Base-by-base conservation (phyloP, 2,888 invertebrate genomes). In the Amphipyra tragopoginis region DNA sequence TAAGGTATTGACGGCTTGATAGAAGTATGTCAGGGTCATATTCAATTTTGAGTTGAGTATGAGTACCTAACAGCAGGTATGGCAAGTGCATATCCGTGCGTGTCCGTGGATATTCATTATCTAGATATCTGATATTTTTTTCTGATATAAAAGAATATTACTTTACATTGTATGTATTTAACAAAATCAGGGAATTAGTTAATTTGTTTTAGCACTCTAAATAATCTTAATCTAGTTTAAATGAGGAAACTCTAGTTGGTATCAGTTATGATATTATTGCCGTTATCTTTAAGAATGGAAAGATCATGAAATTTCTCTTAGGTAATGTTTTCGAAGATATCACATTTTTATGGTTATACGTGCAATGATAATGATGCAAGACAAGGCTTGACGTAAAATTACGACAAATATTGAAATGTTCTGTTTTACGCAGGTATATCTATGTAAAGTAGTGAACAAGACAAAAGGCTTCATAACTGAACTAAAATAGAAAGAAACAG, bases 1-100 rank as follows among this genome's bases (percentile, higher is more conserved):
- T 56, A 65, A 57, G 67, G 48, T 47, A 52, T 34, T 9, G 14
- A 29, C 40, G 42, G 62, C 34, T 54, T 59, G 26, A 53, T 44
- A 34, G 45, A 75, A 76, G 40, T 57, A 57, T 69, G 76, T 72
- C 76, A 76, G 42, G 76, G 79, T 49, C 48, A 15, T 48, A 52
- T 61, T 59, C 10, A 58, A 48, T 55, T 64, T 33, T 62, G 42
- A 50, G 47, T 38, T 9, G 38, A 44, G 40, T 47, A 33, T n/a
- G 38, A 21, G 7, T n/a, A 39, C 29, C 55, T 54, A 29, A 42
- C 13, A 49, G 7, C 15, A 51, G 21, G n/a, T 42, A 15, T 3
- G 8, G 42, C 39, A 47, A 60, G 14, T 49, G 39, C 53, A 59
- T 53, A 38, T 40, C 7, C 11, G 29, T 44, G 9, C 52, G 8